Evolutionary conservation across 2,888 invertebrate species (phyloP).

Genomic region (Agapetus fuscipes): DNA sequence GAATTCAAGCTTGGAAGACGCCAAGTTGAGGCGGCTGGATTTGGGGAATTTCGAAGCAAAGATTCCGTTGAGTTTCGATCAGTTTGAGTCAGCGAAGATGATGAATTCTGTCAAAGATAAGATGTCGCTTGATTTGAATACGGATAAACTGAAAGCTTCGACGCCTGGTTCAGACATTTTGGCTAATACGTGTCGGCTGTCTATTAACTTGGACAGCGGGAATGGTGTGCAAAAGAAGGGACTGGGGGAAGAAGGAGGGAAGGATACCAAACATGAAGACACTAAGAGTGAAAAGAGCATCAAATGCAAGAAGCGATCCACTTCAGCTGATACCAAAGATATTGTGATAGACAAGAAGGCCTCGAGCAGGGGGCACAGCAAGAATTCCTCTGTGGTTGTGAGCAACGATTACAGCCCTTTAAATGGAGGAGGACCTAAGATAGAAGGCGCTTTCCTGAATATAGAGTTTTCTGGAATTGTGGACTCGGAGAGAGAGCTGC

Average conservation of each 20-base stretch:
- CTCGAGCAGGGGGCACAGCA: conserved; percentile 19
- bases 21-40: too few relatives aligned
- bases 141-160: conserved; percentile 11
- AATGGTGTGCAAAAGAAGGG: background rate
- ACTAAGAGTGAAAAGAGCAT: conserved; percentile 13
- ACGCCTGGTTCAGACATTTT: conserved; percentile 16
- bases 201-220: conserved; percentile 17
- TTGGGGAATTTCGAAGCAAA: conserved; percentile 11
- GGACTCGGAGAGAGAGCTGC: conserved; percentile 35
- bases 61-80: conserved; percentile 9
- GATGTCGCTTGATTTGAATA: conserved; percentile 16
- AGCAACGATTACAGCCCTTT: conserved; percentile 12
- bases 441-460: conserved; percentile 44
- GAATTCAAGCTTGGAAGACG: too few relatives aligned
- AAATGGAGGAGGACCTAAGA: conserved; percentile 30
- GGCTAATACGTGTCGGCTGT: conserved; percentile 17
- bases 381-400: conserved; percentile 20
- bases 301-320: conserved; percentile 19
- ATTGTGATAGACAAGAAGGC: conserved; percentile 19
- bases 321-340: conserved; percentile 19
- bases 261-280: conserved; percentile 11
- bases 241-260: background rate
- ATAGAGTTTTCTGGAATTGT: conserved; percentile 45
- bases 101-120: conserved; percentile 12
- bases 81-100: conserved; percentile 11